A percentile compares a stretch with the other conserved stretches of the same genome.
These are phyloP conservation scores for Dreissena rostriformis DNA, from an alignment of 1,140 invertebrate species.

Conservation along the genomic window DNA sequence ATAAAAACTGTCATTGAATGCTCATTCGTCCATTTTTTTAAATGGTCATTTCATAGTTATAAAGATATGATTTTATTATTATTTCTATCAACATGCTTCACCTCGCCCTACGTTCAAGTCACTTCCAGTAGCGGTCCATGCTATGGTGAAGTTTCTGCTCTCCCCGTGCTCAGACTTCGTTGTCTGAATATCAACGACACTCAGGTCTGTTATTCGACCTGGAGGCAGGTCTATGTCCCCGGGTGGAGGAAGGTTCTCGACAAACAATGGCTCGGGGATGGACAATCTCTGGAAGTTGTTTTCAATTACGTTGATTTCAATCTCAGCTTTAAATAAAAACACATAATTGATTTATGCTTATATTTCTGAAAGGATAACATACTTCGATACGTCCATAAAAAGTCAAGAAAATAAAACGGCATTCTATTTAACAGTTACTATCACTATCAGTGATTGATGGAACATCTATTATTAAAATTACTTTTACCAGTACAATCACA, in stretches of 20 bases:
- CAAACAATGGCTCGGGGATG: neutral
- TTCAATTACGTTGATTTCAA: neutral
- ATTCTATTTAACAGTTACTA: too few relatives aligned
- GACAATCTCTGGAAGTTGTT: neutral
- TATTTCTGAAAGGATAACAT: too few relatives aligned
- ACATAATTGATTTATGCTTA: too few relatives aligned
- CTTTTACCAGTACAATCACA: too few relatives aligned
- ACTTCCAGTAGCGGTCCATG: constrained; percentile 34
- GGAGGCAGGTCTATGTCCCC: neutral
- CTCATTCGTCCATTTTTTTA: too few relatives aligned
- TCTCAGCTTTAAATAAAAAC: neutral
- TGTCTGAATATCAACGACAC: constrained; percentile 8
- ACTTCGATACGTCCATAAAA: too few relatives aligned
- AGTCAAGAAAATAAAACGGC: too few relatives aligned
- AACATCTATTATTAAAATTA: too few relatives aligned
- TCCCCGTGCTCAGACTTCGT: neutral
- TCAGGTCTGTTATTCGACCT: constrained; percentile 8
- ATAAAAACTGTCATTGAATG: too few relatives aligned
- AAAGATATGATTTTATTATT: too few relatives aligned
- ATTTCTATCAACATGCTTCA: neutral
- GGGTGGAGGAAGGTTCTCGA: neutral
- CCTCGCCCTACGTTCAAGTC: constrained; percentile 28
- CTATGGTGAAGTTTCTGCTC: constrained; percentile 17
- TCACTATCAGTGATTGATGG: too few relatives aligned
- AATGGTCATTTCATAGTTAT: too few relatives aligned